These are phyloP conservation scores for Thripadectes ignobilis DNA, from an alignment of 2,797 vertebrate genomes.

Conservation along the genomic window DNA sequence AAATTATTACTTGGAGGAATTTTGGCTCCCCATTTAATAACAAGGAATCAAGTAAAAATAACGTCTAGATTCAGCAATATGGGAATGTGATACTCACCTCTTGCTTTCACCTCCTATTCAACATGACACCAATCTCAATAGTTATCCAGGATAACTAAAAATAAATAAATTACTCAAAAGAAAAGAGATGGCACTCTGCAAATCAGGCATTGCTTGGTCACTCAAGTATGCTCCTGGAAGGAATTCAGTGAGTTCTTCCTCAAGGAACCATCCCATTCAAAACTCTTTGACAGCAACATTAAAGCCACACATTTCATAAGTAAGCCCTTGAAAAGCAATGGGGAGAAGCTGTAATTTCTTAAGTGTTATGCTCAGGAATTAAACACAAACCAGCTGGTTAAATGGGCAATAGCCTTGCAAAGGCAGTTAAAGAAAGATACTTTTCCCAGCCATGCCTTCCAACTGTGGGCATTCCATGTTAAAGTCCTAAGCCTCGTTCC, in stretches of 20 bases:
- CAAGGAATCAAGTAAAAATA: background rate
- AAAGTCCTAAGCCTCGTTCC: background rate
- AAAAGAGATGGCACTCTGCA: background rate
- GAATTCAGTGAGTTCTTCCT: background rate
- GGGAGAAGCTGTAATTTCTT: background rate
- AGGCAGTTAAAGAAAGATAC: background rate
- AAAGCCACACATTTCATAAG: background rate
- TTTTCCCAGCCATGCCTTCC: background rate
- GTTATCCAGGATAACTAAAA: background rate
- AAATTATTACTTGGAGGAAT: background rate
- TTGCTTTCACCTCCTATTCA: background rate
- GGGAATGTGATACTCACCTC: background rate
- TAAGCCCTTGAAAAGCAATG: background rate
- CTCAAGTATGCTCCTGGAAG: background rate
- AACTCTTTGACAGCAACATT: background rate
- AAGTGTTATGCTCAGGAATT: background rate
- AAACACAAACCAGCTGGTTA: background rate
- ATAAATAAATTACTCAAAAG: background rate
- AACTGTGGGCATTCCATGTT: background rate
- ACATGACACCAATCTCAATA: background rate
- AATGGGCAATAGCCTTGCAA: background rate
- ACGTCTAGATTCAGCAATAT: background rate
- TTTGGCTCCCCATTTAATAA: background rate
- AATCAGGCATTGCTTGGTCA: background rate
- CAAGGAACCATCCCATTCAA: background rate